Evolutionary conservation across 2,797 vertebrate genomes (phyloP).

Genomic region (Premnoplex brunnescens): DNA sequence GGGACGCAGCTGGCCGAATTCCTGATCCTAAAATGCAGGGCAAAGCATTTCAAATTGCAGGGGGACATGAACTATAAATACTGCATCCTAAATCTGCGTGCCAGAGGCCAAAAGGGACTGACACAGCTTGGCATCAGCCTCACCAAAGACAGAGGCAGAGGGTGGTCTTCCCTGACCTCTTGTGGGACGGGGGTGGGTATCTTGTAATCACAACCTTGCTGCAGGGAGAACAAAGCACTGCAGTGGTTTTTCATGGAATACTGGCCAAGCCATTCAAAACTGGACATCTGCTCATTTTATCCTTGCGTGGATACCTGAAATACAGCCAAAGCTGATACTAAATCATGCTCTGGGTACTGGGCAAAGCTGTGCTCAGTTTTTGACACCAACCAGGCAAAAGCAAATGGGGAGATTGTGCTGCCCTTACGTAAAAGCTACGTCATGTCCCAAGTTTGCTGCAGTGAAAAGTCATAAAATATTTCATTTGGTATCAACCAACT

Average conservation of each 20-base stretch:
- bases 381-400: background rate
- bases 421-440: background rate
- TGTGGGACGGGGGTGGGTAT: background rate
- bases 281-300: conserved; percentile 18
- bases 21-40: background rate
- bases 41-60: background rate
- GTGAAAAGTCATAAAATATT: background rate
- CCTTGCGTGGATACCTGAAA: background rate
- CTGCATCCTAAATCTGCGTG: background rate
- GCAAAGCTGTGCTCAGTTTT: background rate
- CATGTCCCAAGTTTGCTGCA: background rate
- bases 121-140: background rate
- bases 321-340: background rate
- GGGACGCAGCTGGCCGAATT: background rate
- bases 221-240: background rate
- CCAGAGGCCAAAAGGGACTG: background rate
- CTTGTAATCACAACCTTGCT: background rate
- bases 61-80: background rate
- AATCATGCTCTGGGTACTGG: background rate
- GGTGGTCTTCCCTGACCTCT: background rate
- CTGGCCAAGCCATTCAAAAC: background rate
- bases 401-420: background rate
- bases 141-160: background rate
- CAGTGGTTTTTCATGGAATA: background rate
- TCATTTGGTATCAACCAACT: background rate